Conservation (phyloP, 2,888 invertebrate genomes). For the Caenorhabditis sp. region DNA sequence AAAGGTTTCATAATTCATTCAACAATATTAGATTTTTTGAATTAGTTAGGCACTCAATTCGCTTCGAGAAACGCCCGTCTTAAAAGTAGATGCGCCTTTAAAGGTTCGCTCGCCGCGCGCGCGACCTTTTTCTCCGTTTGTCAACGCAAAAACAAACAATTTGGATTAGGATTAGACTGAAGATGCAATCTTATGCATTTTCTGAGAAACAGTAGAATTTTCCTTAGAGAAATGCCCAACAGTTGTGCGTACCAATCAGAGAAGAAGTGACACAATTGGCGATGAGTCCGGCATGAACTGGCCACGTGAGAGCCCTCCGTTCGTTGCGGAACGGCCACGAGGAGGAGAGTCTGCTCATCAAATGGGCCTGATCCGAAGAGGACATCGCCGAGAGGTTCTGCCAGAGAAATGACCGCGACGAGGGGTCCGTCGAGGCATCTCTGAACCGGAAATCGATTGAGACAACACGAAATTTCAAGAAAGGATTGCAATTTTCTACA, state of each 20-base stretch:
- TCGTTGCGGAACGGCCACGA: conserved; percentile 51
- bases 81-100: too few species aligned
- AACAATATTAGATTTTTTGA: too few species aligned
- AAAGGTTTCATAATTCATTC: too few species aligned
- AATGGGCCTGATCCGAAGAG: conserved; percentile 59
- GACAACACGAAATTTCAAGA: neutral
- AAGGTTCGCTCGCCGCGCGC: too few species aligned
- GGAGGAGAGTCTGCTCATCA: conserved; percentile 47
- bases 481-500: neutral
- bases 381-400: conserved; percentile 60
- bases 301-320: conserved; percentile 70
- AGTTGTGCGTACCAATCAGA: conserved; percentile 66
- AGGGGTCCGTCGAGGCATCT: neutral
- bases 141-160: too few species aligned
- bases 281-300: conserved; percentile 68
- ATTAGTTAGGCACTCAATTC: too few species aligned
- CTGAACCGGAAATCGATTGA: neutral
- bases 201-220: neutral
- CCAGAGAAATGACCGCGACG: conserved; percentile 8
- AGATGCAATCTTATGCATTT: neutral
- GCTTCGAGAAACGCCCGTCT: too few species aligned
- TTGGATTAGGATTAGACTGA: too few species aligned
- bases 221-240: too few species aligned
- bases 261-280: conserved; percentile 64
- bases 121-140: too few species aligned